Evolutionary conservation across 2,113 vertebrate genomes (phyloP).

Genomic region (Phrynosoma blainvillii): DNA sequence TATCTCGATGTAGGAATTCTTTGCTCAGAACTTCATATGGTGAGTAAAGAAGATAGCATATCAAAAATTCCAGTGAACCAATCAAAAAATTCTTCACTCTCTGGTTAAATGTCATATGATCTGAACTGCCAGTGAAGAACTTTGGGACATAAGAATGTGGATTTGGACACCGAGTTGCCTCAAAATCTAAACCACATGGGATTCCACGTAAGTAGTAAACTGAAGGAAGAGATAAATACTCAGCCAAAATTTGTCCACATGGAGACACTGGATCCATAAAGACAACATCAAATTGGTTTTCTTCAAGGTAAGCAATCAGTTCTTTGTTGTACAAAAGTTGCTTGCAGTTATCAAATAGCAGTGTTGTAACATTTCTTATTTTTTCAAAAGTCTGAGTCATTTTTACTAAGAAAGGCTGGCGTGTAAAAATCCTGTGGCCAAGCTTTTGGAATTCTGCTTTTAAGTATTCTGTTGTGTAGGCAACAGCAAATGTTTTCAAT

Average conservation of each 20-base stretch:
- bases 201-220: slow-evolving; percentile 76
- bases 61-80: slow-evolving; percentile 45
- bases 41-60: slow-evolving; percentile 63
- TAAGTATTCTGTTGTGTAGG: slow-evolving; percentile 70
- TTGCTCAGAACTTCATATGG: slow-evolving; percentile 70
- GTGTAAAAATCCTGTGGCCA: slow-evolving; percentile 40
- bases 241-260: slow-evolving; percentile 79
- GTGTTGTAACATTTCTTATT: slow-evolving; percentile 51
- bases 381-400: slow-evolving; percentile 49
- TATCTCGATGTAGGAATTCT: slow-evolving; percentile 67
- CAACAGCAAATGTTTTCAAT: slow-evolving; percentile 73
- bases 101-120: slow-evolving; percentile 77
- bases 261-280: slow-evolving; percentile 83
- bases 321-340: slow-evolving; percentile 71
- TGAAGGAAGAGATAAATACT: slow-evolving; percentile 76
- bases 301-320: slow-evolving; percentile 71
- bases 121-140: slow-evolving; percentile 65
- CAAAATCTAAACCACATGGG: slow-evolving; percentile 72
- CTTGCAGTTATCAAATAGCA: slow-evolving; percentile 71
- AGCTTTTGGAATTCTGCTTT: slow-evolving; percentile 58
- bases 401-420: slow-evolving; percentile 67
- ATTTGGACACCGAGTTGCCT: slow-evolving; percentile 74
- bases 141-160: slow-evolving; percentile 78
- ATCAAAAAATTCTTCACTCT: slow-evolving; percentile 73
- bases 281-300: slow-evolving; percentile 71